A percentile compares a stretch with the other conserved stretches of the same genome.
Evolutionary conservation across 2,888 invertebrate species (phyloP).

Genomic region (Drosophila suboccidentalis): DNA sequence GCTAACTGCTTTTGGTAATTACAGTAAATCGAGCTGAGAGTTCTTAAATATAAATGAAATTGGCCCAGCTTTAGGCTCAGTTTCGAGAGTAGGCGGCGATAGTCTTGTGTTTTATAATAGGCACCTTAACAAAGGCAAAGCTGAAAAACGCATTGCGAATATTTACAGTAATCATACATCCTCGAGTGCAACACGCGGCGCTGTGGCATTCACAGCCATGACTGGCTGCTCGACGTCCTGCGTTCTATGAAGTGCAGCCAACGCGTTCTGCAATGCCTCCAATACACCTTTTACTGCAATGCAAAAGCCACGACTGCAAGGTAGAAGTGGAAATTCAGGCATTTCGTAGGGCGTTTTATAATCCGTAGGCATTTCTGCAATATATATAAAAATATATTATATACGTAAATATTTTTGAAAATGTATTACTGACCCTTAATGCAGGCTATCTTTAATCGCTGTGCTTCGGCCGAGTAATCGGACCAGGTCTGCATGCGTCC

Average conservation of each 20-base stretch:
- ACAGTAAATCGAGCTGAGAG: slow-evolving; percentile 49
- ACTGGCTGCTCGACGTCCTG: slow-evolving; percentile 1
- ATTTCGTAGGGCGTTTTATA: slow-evolving; percentile 75
- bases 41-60: slow-evolving; percentile 44
- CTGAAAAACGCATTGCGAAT: slow-evolving; percentile 18
- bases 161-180: slow-evolving; percentile 56
- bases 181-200: slow-evolving; percentile 70
- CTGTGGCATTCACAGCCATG: slow-evolving; percentile 43
- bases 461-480: slow-evolving; percentile 87
- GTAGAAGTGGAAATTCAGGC: slow-evolving; percentile 95
- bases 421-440: slow-evolving; percentile 50
- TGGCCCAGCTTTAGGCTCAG: slow-evolving; percentile 28
- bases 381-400: no score
- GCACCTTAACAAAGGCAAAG: slow-evolving; percentile 70
- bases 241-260: slow-evolving; percentile 54
- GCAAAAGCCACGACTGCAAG: slow-evolving; percentile 97
- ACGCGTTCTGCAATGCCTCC: slow-evolving; percentile 86
- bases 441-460: slow-evolving; percentile 45
- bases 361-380: slow-evolving; percentile 61
- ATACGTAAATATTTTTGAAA: background rate
- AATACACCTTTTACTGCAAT: slow-evolving; percentile 89
- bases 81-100: slow-evolving; percentile 48
- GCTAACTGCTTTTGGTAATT: slow-evolving; percentile 18
- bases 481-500: slow-evolving; percentile 90
- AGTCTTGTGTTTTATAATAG: slow-evolving; percentile 65